These are phyloP conservation scores for Jordanella pulchra DNA, from an alignment of 2,797 vertebrate species.

Conservation along the genomic window DNA sequence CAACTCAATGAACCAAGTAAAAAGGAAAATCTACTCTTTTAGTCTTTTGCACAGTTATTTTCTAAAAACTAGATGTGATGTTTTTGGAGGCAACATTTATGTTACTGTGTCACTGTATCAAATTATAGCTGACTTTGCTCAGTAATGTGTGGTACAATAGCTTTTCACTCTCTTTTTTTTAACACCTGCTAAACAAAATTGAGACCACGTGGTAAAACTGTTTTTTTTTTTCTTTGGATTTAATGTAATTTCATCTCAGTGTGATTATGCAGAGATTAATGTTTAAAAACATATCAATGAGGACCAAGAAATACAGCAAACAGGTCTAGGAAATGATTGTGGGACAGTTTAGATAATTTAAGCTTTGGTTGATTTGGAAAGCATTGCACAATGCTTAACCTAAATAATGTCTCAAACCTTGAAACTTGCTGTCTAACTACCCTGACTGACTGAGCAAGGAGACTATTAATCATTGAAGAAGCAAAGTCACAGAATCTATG, in stretches of 20 bases:
- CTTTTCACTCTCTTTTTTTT: constrained; percentile 4
- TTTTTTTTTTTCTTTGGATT: too few relatives aligned
- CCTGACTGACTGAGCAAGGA: not conserved
- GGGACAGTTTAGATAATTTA: not conserved
- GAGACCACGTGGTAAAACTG: too few relatives aligned
- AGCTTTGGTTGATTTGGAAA: not conserved
- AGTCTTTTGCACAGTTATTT: constrained; percentile 43
- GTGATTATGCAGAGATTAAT: too few relatives aligned
- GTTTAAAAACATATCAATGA: too few relatives aligned
- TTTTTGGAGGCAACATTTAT: constrained; percentile 44
- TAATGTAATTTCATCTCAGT: too few relatives aligned
- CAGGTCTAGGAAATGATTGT: not conserved
- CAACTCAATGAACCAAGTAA: constrained; percentile 48
- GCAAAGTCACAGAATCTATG: not conserved
- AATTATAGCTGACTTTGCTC: constrained; percentile 22
- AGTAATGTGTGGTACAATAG: not conserved
- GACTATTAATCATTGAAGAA: not conserved
- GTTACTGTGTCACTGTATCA: constrained; percentile 71
- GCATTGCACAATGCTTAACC: not conserved
- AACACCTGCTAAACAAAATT: too few relatives aligned
- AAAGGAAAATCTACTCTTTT: constrained; percentile 45
- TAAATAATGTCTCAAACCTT: not conserved
- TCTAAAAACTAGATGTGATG: constrained; percentile 39
- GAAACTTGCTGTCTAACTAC: not conserved
- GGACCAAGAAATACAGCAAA: not conserved